Base-by-base conservation (phyloP, 2,797 vertebrate species). In the Lepidocolaptes lacrymiger region DNA sequence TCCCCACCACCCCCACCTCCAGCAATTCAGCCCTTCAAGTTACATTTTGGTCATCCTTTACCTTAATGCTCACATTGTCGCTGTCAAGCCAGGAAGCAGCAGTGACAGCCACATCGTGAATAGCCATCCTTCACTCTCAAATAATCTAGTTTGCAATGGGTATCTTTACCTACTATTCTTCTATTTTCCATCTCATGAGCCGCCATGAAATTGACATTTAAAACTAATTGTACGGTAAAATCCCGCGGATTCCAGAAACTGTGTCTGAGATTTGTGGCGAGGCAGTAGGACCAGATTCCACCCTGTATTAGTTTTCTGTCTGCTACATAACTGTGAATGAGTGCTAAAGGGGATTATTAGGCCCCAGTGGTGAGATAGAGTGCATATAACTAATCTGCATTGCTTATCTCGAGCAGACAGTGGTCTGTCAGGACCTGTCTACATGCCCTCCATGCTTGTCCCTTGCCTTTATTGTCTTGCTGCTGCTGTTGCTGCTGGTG, bases 191-290 rank as follows among this genome's bases (percentile, higher is more conserved):
- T 96, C 97, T 98, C 97, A 94, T 97, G 98, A 98, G 98, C 98
- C 51, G 48, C 98, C 98, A 93, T 99, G 99, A 99, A 99, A 99
- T 99, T 99, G 99, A 98, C 98, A 99, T 99, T 99, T 99, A 98
- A 98, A 98, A 98, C 98, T 98, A 98, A 99, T 98, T 98, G 98
- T 98, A 98, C 92, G 96, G 98, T 97, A 93, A 98, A 98, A 98
- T 98, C 97, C 94, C 91, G 67, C 88, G 5, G 95, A 98, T 98
- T 98, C 97, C 97, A 97, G 97, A 97, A 97, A 93, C 97, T 62
- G 88, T 90, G 95, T 96, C 96, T 97, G 80, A 98, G 98, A 98
- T 98, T 98, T 97, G 98, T 96, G 72, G 96, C 73, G 2, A 97
- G 97, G 97, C 97, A 95, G 97, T 84, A 97, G 95, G 97, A 96